phyloP scores from a whole-genome alignment of 2,888 invertebrate genomes.

The Polydrusus cervinus region DNA sequence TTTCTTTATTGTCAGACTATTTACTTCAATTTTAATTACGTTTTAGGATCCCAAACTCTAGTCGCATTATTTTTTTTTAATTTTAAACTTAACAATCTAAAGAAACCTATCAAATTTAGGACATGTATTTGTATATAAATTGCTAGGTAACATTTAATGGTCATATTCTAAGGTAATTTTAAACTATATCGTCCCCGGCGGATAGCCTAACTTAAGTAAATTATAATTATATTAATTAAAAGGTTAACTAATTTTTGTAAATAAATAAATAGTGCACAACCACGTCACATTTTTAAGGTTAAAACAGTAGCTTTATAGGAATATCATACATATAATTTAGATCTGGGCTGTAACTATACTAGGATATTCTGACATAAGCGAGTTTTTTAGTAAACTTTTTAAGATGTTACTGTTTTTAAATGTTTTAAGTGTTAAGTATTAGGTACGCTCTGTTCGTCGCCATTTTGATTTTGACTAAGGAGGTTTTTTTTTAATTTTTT shows the following conservation, averaged over 20 bases:
- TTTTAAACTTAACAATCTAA: conserved; percentile 18
- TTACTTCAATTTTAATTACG: conserved; percentile 25
- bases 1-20: conserved; percentile 19
- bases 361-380: conserved; percentile 47
- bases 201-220: conserved; percentile 33
- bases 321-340: conserved; percentile 47
- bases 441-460: conserved; percentile 2
- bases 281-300: conserved; percentile 57
- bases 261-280: conserved; percentile 64
- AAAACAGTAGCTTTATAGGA: conserved; percentile 44
- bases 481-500: background rate
- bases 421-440: conserved; percentile 46
- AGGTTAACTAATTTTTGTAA: conserved; percentile 46
- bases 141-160: conserved; percentile 28
- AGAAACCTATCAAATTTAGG: conserved; percentile 37
- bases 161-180: conserved; percentile 32
- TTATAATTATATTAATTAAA: conserved; percentile 41
- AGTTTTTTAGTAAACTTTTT: conserved; percentile 43
- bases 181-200: conserved; percentile 9
- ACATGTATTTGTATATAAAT: conserved; percentile 41
- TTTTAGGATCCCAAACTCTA: conserved; percentile 30
- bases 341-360: conserved; percentile 52
- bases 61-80: conserved; percentile 25
- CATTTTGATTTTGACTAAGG: conserved; percentile 7
- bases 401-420: conserved; percentile 51